A percentile compares a stretch with the other conserved stretches of the same genome.
Evolutionary conservation across 2,888 invertebrate genomes (phyloP).

Genomic region (Erebia ligea): DNA sequence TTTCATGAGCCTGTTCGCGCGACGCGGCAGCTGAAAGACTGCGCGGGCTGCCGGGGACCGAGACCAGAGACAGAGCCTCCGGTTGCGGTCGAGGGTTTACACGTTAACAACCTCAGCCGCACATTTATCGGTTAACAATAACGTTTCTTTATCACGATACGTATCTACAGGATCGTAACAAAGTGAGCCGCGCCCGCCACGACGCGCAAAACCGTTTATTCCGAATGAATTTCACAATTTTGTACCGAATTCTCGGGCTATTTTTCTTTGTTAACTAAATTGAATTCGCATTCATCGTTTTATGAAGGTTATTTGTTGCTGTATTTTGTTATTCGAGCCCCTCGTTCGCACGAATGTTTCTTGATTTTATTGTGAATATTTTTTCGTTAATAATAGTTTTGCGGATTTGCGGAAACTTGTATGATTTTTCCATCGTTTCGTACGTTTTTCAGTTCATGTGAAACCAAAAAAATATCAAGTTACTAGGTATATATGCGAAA

Average conservation of each 20-base stretch:
- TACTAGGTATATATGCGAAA: too few relatives aligned
- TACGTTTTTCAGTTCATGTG: not conserved
- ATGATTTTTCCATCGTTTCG: not conserved
- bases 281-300: slow-evolving; percentile 69
- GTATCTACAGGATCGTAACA: slow-evolving; percentile 21
- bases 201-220: slow-evolving; percentile 53
- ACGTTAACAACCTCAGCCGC: not conserved
- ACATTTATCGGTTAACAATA: slow-evolving; percentile 15
- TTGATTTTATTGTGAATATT: slow-evolving; percentile 1
- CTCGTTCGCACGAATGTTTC: slow-evolving; percentile 24
- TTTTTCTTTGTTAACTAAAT: slow-evolving; percentile 72
- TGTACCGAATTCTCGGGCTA: slow-evolving; percentile 48
- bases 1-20: too few relatives aligned
- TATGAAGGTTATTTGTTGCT: slow-evolving; percentile 59
- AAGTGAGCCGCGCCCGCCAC: slow-evolving; percentile 22
- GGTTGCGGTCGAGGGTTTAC: not conserved
- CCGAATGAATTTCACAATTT: slow-evolving; percentile 46
- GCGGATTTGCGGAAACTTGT: not conserved
- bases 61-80: too few relatives aligned
- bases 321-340: slow-evolving; percentile 53
- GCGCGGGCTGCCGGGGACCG: too few relatives aligned
- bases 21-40: too few relatives aligned
- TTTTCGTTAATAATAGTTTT: not conserved
- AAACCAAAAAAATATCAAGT: not conserved
- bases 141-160: slow-evolving; percentile 10